These are phyloP conservation scores for Eupithecia exiguata DNA, from an alignment of 2,888 invertebrate genomes.

Conservation along the genomic window DNA sequence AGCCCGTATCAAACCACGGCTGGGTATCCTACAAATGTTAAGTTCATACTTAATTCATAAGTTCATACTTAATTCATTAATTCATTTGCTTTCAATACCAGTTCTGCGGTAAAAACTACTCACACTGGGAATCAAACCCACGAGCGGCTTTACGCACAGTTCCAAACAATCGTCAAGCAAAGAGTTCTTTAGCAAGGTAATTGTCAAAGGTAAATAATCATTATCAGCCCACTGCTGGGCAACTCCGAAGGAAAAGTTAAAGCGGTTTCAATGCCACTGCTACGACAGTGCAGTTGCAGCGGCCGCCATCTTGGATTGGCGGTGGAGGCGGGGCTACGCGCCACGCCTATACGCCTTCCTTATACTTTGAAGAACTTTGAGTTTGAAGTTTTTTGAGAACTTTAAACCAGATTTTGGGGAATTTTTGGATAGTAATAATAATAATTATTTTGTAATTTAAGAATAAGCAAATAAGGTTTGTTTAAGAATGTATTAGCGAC, in stretches of 20 bases:
- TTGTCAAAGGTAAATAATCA: not conserved
- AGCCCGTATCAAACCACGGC: not conserved
- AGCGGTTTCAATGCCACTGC: slow-evolving; percentile 14
- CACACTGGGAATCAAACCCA: not conserved
- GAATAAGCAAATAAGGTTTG: not conserved
- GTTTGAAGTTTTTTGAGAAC: not conserved
- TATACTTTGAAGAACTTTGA: slow-evolving; percentile 15
- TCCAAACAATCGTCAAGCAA: not conserved
- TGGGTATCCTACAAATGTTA: not conserved
- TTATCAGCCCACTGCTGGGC: not conserved
- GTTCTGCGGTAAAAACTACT: not conserved
- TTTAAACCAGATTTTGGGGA: not conserved
- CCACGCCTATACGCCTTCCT: slow-evolving; percentile 64
- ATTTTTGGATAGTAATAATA: too few species aligned
- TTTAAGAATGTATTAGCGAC: not conserved
- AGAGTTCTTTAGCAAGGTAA: not conserved
- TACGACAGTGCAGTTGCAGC: slow-evolving; percentile 56
- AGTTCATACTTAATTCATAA: too few species aligned
- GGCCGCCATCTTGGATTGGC: slow-evolving; percentile 75
- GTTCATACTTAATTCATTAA: too few species aligned
- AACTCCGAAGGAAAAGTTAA: not conserved
- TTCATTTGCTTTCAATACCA: not conserved
- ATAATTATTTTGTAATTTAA: not conserved
- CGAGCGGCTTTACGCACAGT: not conserved
- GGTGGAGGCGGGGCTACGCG: slow-evolving; percentile 68